Evolutionary conservation across 1,140 invertebrate genomes (phyloP).

Genomic region (Plectus sambesii): DNA sequence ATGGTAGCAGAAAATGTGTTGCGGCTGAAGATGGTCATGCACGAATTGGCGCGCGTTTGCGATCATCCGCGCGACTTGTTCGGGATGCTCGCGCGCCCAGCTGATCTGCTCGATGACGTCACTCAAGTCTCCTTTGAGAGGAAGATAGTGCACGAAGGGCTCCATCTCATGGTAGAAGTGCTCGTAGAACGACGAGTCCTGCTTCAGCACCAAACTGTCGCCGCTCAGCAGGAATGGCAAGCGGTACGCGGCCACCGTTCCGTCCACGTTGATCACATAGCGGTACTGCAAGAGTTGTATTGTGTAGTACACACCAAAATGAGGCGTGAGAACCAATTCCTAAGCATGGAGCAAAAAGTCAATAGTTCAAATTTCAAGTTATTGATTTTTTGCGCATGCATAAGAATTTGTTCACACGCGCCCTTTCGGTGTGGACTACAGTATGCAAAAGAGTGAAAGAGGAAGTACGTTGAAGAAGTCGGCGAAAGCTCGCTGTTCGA

Average conservation of each 20-base stretch:
- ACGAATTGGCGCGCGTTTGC: conserved; percentile 62
- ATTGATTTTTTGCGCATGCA: too few species aligned
- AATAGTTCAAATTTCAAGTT: too few species aligned
- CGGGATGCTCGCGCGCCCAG: conserved; percentile 69
- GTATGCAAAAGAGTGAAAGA: neutral
- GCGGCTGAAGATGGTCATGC: conserved; percentile 65
- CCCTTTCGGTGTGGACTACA: conserved; percentile 8
- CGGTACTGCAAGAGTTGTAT: conserved; percentile 61
- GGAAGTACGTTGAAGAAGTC: conserved; percentile 79
- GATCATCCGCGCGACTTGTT: conserved; percentile 56
- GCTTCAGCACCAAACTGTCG: conserved; percentile 74
- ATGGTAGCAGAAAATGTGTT: conserved; percentile 80
- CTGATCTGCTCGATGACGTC: conserved; percentile 66
- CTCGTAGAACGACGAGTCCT: conserved; percentile 82
- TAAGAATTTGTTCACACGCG: conserved; percentile 45
- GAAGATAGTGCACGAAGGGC: conserved; percentile 69
- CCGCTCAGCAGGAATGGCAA: conserved; percentile 79
- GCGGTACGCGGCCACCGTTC: conserved; percentile 86
- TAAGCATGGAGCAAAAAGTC: neutral
- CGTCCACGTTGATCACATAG: conserved; percentile 87
- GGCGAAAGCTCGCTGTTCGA: conserved; percentile 75
- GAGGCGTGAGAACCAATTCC: neutral
- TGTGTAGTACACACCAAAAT: neutral
- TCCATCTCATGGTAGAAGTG: conserved; percentile 71
- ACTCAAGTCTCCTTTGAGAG: conserved; percentile 65